Conservation (phyloP, 2,797 vertebrate genomes). For the Coccyzus lansbergi region DNA sequence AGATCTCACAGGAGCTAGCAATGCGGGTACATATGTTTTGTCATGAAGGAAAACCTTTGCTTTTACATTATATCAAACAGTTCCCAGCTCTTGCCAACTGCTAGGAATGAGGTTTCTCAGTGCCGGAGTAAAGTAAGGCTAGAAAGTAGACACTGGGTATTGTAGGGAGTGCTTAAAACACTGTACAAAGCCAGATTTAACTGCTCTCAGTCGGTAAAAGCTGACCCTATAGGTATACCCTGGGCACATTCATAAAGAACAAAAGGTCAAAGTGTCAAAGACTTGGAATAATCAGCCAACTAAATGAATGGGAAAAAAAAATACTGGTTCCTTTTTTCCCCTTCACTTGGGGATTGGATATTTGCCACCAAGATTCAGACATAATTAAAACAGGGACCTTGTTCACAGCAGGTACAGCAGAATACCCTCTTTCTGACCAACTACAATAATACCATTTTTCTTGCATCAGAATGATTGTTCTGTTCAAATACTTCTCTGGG, state of each 20-base stretch:
- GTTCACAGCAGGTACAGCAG: constrained; percentile 55
- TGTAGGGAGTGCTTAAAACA: not conserved
- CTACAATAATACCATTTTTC: constrained; percentile 31
- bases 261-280: constrained; percentile 61
- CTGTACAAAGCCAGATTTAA: constrained; percentile 31
- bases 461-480: constrained; percentile 38
- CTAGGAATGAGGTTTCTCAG: not conserved
- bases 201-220: not conserved
- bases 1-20: not conserved
- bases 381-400: constrained; percentile 54
- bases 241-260: constrained; percentile 49
- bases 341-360: constrained; percentile 50
- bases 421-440: constrained; percentile 42
- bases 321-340: constrained; percentile 1
- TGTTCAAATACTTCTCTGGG: constrained; percentile 22
- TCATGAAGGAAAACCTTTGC: not conserved
- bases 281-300: constrained; percentile 42
- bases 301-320: constrained; percentile 35
- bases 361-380: constrained; percentile 56
- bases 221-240: constrained; percentile 33
- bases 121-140: not conserved
- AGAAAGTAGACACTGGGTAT: not conserved
- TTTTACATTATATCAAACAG: not conserved
- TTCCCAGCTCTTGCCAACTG: not conserved
- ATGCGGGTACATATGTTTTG: not conserved